Evolutionary conservation across 2,113 vertebrate species (phyloP).

Genomic region (Marcusenius ussheri): DNA sequence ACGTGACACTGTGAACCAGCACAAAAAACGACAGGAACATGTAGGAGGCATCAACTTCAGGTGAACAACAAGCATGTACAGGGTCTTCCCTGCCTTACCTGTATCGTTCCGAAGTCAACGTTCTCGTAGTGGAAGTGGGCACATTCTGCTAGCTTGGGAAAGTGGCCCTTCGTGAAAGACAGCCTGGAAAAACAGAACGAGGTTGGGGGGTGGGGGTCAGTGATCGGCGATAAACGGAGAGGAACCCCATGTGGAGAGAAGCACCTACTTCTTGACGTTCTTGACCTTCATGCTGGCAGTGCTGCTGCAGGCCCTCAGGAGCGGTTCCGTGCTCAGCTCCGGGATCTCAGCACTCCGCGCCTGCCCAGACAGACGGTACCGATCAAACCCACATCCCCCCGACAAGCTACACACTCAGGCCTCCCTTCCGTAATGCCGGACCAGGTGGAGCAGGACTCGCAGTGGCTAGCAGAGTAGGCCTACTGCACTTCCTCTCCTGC

Average conservation of each 20-base stretch:
- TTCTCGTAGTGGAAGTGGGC: conserved; percentile 99
- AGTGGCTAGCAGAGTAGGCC: neutral
- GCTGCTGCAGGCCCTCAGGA: conserved; percentile 78
- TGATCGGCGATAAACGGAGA: neutral
- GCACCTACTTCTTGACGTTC: conserved; percentile 91
- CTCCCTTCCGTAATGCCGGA: neutral
- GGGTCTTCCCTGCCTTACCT: conserved; percentile 63
- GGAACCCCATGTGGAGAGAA: neutral
- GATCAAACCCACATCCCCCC: neutral
- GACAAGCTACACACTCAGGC: neutral
- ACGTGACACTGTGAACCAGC: neutral
- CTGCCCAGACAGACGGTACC: conserved; percentile 49
- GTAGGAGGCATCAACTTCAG: neutral
- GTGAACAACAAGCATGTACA: neutral
- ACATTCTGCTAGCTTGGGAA: conserved; percentile 95
- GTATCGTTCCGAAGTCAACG: conserved; percentile 94
- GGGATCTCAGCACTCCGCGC: conserved; percentile 93
- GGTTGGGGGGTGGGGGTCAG: neutral
- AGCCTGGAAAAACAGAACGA: conserved; percentile 62
- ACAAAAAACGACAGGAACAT: neutral
- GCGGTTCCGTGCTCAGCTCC: conserved; percentile 73
- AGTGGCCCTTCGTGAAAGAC: conserved; percentile 93
- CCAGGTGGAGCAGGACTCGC: neutral
- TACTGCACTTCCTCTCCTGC: neutral
- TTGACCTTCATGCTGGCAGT: conserved; percentile 97